Percentiles rank a stretch among this genome's conserved stretches.
Conservation (phyloP, 2,888 invertebrate genomes). For the Achlya flavicornis region DNA sequence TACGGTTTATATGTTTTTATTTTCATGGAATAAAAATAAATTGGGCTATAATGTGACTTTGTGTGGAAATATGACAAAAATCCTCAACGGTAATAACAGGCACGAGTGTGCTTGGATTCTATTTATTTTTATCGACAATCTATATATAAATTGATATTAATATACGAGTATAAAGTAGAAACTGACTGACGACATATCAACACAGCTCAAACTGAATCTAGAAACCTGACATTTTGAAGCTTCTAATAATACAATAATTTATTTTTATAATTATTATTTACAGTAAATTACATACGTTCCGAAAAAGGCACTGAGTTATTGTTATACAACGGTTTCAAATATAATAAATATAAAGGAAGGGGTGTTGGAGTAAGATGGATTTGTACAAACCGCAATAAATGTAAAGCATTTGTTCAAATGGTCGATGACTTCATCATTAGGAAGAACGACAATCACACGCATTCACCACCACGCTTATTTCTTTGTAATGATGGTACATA, state of each 20-base stretch:
- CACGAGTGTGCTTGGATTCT: no score
- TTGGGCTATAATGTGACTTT: no score
- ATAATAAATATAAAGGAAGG: not conserved
- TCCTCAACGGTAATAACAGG: no score
- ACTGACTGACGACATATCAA: no score
- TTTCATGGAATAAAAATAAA: no score
- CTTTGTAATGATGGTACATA: not conserved
- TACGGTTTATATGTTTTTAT: no score
- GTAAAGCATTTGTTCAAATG: not conserved
- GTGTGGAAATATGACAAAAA: no score
- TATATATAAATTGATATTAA: no score
- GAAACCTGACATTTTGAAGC: no score
- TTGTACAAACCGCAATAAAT: not conserved
- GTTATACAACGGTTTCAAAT: not conserved
- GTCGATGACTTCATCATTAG: not conserved
- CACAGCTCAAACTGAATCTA: no score
- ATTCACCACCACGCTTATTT: not conserved
- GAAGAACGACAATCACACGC: not conserved
- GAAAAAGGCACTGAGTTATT: not conserved
- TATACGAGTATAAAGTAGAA: no score
- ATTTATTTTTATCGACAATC: no score
- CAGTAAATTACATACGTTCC: slow-evolving; percentile 15
- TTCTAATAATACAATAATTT: slow-evolving; percentile 4
- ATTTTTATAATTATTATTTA: slow-evolving; percentile 8
- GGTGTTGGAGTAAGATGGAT: not conserved